Conservation (phyloP, 2,113 vertebrate genomes). For the Thunnus maccoyii region DNA sequence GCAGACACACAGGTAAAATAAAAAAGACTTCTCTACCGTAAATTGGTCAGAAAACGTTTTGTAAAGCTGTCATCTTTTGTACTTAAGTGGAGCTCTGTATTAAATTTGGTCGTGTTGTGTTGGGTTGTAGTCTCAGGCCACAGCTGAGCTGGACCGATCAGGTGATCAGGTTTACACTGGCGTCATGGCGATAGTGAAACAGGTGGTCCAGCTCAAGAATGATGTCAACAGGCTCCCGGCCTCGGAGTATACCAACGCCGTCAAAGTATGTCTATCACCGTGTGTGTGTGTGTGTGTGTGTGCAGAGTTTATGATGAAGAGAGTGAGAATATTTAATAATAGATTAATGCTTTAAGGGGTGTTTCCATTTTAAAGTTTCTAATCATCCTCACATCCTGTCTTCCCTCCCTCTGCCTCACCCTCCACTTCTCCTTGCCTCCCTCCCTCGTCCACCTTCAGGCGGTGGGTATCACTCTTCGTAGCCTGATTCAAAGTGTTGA, state of each 20-base stretch:
- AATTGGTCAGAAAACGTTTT: neutral
- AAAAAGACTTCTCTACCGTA: neutral
- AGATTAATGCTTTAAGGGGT: no score
- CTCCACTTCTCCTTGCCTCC: neutral
- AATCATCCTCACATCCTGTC: neutral
- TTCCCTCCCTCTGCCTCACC: neutral
- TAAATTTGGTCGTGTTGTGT: neutral
- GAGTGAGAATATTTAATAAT: no score
- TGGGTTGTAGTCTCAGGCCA: constrained; percentile 78
- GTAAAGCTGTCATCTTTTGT: neutral
- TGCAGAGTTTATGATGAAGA: no score
- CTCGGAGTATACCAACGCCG: constrained; percentile 88
- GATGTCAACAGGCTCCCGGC: constrained; percentile 87
- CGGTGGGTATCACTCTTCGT: constrained; percentile 89
- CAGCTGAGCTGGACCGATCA: constrained; percentile 93
- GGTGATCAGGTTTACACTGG: constrained; percentile 90
- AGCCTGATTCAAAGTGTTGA: constrained; percentile 92
- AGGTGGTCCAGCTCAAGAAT: constrained; percentile 93
- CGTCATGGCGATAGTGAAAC: constrained; percentile 93
- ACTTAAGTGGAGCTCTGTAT: neutral
- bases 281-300: neutral
- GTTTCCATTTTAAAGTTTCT: no score
- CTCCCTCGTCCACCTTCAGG: constrained; percentile 74
- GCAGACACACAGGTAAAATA: constrained; percentile 76
- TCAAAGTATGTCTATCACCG: constrained; percentile 86